Base-by-base conservation (phyloP, 1,140 invertebrate genomes). In the Drosophila watanabei region DNA sequence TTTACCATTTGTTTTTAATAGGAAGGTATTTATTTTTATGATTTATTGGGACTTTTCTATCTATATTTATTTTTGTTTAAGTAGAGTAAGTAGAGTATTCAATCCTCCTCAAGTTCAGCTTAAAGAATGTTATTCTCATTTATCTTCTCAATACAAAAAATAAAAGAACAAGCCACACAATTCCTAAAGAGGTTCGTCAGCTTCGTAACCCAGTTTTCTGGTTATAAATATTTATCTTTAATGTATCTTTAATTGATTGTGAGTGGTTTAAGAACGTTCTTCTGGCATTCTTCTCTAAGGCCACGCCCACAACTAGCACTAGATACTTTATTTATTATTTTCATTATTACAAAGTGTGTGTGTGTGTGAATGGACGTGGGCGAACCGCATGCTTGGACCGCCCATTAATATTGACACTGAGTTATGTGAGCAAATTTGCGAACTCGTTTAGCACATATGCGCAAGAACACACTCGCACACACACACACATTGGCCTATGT, bases 381-480 rank as follows among this genome's bases (percentile, higher is more conserved):
- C 51, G 59, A 60, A 59, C 76, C 54, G 43, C 77, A 56, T 58
- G 54, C 28, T 59, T 57, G 66, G 59, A 45, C 35, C 60, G 43
- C 57, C 73, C 78, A 89, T 89, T 81, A 88, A 89, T 89, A 89
- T 79, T 72, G 85, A 72, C 80, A 75, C 59, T 88, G 84, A 88
- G 73, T 89, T 89, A 88, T 89, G 85, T 57, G 46, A 41, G 54
- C 65, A 65, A 80, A 77, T 61, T 73, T 80, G 76, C 77, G 80
- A 68, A 76, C 51, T 80, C 80, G 46, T 71, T 81, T 70, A 69
- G 68, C 85, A 60, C 51, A 54, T 51, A 64, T 49, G 48, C 43
- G n/a, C 24, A 54, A 10, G 45, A 35, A 71, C 41, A 35, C n/a
- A n/a, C n/a, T n/a, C n/a, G n/a, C n/a, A n/a, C 59, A 39, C 43